Base-by-base conservation (phyloP, 2,797 vertebrate genomes). In the Sebastes itinus region DNA sequence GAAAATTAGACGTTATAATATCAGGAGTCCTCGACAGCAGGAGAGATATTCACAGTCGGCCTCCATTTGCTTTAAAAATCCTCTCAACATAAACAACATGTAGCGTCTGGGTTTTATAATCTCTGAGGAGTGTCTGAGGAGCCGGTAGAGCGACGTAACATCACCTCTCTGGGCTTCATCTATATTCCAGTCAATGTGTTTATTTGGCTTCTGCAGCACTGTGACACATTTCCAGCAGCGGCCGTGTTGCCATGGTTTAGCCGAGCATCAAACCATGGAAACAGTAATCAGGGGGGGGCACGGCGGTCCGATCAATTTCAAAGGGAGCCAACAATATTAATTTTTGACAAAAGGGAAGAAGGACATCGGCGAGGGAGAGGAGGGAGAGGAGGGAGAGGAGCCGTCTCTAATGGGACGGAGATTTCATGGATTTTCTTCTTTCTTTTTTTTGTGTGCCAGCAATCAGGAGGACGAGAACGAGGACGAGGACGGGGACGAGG, bases 251-350 rank as follows among this genome's bases (percentile, higher is more conserved):
- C 86, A 84, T 90, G 86, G 83, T 80, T 87, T 72, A 85, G 67
- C 80, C 13, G 38, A 81, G 84, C 84, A 71, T 72, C 89, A 84
- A 84, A 87, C 90, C 88, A 86, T 89, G 85, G 88, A 89, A 87
- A 92, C 91, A 52, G 77, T 76, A 72, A 78, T 88, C 84, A 76
- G 80, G 28, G 46, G 35, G 35, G 32, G 75, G 80, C 77, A 61
- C 63, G 6, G 68, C 8, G 75, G 64, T 23, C 80, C 42, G 75
- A 91, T 89, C 77, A 28, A 85, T 92, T 87, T 92, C 85, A 86
- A 59, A 85, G 23, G 65, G 67, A 84, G 78, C 71, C 62, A 71
- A 81, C 66, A 62, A 85, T 90, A 88, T 88, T 83, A 14, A 81
- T 87, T 86, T 75, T 56, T 84, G 80, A 87, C 82, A 62, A 72